Conservation (phyloP, 23 tunicate genomes). For the Aplidium turbinatum region DNA sequence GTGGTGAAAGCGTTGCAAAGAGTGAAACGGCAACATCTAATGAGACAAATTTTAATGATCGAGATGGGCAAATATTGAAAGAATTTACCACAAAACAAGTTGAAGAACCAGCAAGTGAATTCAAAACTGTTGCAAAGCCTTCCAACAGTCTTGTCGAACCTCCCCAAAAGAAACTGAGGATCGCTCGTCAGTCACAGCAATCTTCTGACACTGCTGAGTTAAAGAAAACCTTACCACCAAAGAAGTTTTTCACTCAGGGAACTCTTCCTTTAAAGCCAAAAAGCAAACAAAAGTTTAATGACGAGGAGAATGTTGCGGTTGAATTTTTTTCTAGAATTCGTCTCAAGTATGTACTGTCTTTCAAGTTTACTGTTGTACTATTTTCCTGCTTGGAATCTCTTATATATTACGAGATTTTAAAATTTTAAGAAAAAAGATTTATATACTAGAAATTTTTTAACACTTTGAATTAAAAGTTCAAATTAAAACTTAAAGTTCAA, state of each 20-base stretch:
- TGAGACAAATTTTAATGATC: neutral
- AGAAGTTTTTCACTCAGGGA: neutral
- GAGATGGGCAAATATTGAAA: too few relatives aligned
- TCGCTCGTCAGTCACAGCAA: slow-evolving; percentile 24
- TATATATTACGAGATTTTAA: too few relatives aligned
- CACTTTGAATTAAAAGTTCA: too few relatives aligned
- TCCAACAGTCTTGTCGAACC: slow-evolving; percentile 24
- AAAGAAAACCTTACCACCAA: neutral
- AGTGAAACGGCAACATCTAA: too few relatives aligned
- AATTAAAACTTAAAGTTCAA: too few relatives aligned
- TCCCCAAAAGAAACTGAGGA: slow-evolving; percentile 67
- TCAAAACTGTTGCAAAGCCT: too few relatives aligned
- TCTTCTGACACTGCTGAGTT: neutral
- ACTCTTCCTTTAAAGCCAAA: neutral
- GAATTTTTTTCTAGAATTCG: slow-evolving; percentile 69
- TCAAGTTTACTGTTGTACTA: neutral
- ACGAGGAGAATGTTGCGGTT: slow-evolving; percentile 26
- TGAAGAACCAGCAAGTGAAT: neutral
- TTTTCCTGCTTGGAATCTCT: too few relatives aligned
- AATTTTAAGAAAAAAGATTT: too few relatives aligned
- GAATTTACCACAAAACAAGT: neutral
- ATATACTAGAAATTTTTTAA: too few relatives aligned
- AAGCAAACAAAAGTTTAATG: neutral
- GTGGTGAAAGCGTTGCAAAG: neutral
- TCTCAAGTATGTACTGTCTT: slow-evolving; percentile 43